phyloP scores from a whole-genome alignment of 2,113 vertebrate genomes.

The rat (Rattus norvegicus) region GRCr8 NC_086023.1:151667001-151667500 shows the following conservation, averaged over 20 bases:
- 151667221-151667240: no score
- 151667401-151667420: not conserved
- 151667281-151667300: not conserved
- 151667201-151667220: no score
- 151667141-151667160: not conserved
- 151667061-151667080: not conserved
- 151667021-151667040: not conserved
- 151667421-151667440: not conserved
- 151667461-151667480: not conserved
- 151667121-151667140: not conserved
- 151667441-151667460: not conserved
- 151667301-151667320: not conserved
- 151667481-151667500: constrained; percentile 11
- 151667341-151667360: not conserved
- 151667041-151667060: not conserved
- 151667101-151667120: not conserved
- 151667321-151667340: not conserved
- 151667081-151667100: not conserved
- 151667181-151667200: not conserved
- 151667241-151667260: not conserved
- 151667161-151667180: not conserved
- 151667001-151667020: constrained; percentile 54
- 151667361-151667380: not conserved
- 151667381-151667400: not conserved
- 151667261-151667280: not conserved